A percentile compares a stretch with the other conserved stretches of the same genome.
phyloP scores from a whole-genome alignment of 2,888 invertebrate species.

The Callyntrura guangdongensis region DNA sequence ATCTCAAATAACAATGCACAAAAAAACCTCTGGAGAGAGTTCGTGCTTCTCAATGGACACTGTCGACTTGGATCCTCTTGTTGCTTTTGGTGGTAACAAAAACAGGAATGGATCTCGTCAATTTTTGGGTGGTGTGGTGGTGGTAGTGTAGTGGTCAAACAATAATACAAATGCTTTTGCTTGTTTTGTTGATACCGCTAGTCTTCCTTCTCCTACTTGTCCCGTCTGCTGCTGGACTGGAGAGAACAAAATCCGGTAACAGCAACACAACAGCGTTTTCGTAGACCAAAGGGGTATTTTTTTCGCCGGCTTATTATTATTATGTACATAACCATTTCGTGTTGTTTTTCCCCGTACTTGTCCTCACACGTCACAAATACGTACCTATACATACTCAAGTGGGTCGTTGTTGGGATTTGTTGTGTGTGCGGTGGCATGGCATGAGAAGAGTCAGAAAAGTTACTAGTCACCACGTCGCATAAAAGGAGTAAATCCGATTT shows the following conservation, averaged over 20 bases:
- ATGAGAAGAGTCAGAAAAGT: not conserved
- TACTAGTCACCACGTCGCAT: not conserved
- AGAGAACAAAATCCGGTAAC: not conserved
- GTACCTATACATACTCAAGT: constrained; percentile 61
- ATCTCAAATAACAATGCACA: not conserved
- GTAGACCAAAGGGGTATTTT: no score
- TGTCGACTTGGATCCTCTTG: constrained; percentile 55
- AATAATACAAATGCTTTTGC: constrained; percentile 38
- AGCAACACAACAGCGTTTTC: not conserved
- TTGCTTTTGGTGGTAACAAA: not conserved
- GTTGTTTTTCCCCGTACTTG: constrained; percentile 15
- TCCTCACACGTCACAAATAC: not conserved
- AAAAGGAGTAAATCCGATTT: constrained; percentile 53
- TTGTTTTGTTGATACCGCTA: constrained; percentile 44
- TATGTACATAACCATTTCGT: not conserved
- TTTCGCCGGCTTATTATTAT: not conserved
- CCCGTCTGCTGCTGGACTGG: no score
- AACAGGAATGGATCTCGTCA: not conserved
- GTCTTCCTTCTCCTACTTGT: not conserved
- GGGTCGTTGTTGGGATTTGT: constrained; percentile 47
- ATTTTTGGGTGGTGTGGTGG: not conserved
- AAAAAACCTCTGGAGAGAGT: not conserved
- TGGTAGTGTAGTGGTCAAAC: constrained; percentile 31
- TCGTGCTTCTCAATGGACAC: constrained; percentile 73
- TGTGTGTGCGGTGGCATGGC: not conserved